A percentile compares a stretch with the other conserved stretches of the same genome.
These are phyloP conservation scores for Drosophila mauritiana DNA, from an alignment of 1,140 invertebrate species.

Conservation along the genomic window DNA sequence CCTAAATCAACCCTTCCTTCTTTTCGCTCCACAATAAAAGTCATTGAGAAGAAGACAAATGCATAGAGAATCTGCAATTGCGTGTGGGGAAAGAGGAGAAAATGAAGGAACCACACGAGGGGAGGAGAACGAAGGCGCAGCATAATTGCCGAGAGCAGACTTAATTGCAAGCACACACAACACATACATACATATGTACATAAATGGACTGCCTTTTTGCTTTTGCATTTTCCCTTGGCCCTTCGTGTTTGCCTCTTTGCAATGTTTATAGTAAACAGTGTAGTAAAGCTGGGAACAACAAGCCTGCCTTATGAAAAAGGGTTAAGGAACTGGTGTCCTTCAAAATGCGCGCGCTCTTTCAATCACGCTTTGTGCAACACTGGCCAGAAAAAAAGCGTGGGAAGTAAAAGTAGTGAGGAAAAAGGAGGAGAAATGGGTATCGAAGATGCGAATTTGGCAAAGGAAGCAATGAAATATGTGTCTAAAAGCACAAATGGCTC, in stretches of 20 bases:
- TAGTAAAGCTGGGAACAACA: constrained; percentile 24
- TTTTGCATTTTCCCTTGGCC: constrained; percentile 21
- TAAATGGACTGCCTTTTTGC: constrained; percentile 33
- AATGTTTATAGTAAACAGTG: constrained; percentile 44
- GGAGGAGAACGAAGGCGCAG: constrained; percentile 4
- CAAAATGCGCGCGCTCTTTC: constrained; percentile 67
- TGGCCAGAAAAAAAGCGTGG: constrained; percentile 21
- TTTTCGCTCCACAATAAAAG: constrained; percentile 42
- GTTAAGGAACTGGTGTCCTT: constrained; percentile 80
- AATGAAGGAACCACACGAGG: background rate
- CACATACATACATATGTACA: constrained; percentile 11
- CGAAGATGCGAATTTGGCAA: constrained; percentile 34
- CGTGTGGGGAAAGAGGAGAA: constrained; percentile 16
- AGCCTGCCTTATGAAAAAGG: constrained; percentile 34
- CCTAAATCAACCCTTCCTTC: background rate
- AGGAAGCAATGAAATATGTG: background rate
- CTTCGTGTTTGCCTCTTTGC: constrained; percentile 31
- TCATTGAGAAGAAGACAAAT: constrained; percentile 51
- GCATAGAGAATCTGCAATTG: constrained; percentile 15
- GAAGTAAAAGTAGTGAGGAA: background rate
- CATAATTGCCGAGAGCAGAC: constrained; percentile 47
- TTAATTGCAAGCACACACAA: constrained; percentile 64
- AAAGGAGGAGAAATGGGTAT: background rate
- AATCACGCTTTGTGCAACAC: constrained; percentile 13
- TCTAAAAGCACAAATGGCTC: too few species aligned